A percentile compares a stretch with the other conserved stretches of the same genome.
phyloP scores from a whole-genome alignment of 2,797 vertebrate genomes.

The Amniataba percoides region DNA sequence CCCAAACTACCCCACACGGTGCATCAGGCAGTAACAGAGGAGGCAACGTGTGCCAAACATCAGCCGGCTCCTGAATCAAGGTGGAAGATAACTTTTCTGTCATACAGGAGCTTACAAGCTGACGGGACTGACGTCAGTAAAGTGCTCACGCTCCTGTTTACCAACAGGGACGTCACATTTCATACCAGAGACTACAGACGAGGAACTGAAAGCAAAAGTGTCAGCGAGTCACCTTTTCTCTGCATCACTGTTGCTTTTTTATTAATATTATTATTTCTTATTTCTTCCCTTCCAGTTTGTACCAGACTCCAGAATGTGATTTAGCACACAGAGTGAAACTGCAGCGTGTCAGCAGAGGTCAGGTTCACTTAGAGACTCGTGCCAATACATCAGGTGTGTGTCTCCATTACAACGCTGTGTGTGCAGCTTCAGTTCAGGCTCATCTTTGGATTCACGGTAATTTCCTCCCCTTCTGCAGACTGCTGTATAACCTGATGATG shows the following conservation, averaged over 20 bases:
- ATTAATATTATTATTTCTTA: no score
- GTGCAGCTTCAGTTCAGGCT: constrained; percentile 4
- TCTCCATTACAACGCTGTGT: constrained; percentile 32
- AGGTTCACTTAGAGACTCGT: constrained; percentile 2
- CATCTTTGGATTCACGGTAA: constrained; percentile 12
- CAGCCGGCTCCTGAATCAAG: not conserved
- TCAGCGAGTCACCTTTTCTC: not conserved
- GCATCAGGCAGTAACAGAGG: not conserved
- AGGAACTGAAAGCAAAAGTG: not conserved
- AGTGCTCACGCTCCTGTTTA: constrained; percentile 2
- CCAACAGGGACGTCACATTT: not conserved
- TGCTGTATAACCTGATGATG: not conserved
- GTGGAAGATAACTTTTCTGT: not conserved
- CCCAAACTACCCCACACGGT: constrained; percentile 1
- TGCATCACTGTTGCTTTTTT: not conserved
- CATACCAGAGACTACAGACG: not conserved
- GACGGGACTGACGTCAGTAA: constrained; percentile 12
- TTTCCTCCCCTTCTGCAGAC: constrained; percentile 2
- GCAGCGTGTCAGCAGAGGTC: not conserved
- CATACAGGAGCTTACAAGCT: constrained; percentile 11
- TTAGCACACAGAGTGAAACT: not conserved
- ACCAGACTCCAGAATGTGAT: not conserved
- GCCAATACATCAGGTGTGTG: not conserved
- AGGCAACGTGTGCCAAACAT: not conserved
- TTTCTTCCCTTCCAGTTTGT: not conserved